Conservation (phyloP, 2,888 invertebrate genomes). For the Rhagonycha fulva region DNA sequence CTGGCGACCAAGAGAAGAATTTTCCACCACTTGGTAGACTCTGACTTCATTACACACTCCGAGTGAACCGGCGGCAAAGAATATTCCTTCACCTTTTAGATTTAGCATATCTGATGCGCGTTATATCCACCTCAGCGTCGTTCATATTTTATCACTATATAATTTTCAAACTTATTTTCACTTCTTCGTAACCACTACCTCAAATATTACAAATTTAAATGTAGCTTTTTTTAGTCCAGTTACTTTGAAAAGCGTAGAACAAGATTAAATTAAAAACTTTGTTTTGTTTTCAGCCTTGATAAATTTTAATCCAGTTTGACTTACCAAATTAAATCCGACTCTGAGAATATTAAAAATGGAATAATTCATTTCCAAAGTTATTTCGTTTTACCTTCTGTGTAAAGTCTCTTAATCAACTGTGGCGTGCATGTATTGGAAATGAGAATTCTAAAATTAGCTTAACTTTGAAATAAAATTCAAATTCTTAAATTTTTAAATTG, state of each 20-base stretch:
- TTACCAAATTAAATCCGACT: constrained; percentile 27
- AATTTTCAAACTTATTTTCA: constrained; percentile 40
- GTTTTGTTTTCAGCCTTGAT: constrained; percentile 32
- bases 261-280: constrained; percentile 36
- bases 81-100: constrained; percentile 42
- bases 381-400: constrained; percentile 18
- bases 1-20: constrained; percentile 31
- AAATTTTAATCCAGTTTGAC: constrained; percentile 31
- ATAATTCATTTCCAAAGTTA: constrained; percentile 26
- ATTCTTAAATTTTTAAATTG: not conserved
- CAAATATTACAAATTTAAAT: constrained; percentile 39
- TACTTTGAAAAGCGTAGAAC: constrained; percentile 28
- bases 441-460: constrained; percentile 1
- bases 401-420: constrained; percentile 14
- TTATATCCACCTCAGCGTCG: constrained; percentile 37
- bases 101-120: constrained; percentile 42
- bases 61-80: constrained; percentile 36
- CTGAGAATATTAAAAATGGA: constrained; percentile 26
- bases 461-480: not conserved
- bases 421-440: constrained; percentile 8
- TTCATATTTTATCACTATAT: constrained; percentile 43
- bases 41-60: constrained; percentile 36
- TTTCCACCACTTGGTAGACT: constrained; percentile 34
- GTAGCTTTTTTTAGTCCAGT: constrained; percentile 25
- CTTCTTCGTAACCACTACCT: constrained; percentile 15